Percentiles rank a stretch among this genome's conserved stretches.
Evolutionary conservation across 2,797 vertebrate species (phyloP).

Genomic region (Fringilla coelebs): DNA sequence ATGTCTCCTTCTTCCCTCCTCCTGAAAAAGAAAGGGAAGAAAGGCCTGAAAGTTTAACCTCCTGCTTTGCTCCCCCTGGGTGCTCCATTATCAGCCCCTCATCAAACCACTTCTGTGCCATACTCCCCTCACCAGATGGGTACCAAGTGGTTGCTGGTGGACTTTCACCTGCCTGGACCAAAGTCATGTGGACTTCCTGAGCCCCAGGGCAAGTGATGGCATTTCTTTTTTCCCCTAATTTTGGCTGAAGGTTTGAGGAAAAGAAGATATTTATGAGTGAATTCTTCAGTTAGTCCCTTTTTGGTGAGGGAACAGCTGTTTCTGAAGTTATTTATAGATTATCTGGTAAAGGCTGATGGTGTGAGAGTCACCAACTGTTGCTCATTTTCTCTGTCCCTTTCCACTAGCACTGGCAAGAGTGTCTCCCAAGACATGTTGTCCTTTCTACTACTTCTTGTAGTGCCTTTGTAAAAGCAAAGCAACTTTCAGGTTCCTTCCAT

Average conservation of each 20-base stretch:
- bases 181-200: not conserved
- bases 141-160: not conserved
- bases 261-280: not conserved
- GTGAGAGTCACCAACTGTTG: not conserved
- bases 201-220: not conserved
- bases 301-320: not conserved
- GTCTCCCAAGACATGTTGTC: not conserved
- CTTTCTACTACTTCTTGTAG: not conserved
- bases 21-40: not conserved
- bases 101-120: not conserved
- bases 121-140: not conserved
- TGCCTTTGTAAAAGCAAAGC: not conserved
- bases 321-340: not conserved
- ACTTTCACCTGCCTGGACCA: not conserved
- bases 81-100: not conserved
- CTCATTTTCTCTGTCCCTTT: not conserved
- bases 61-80: not conserved
- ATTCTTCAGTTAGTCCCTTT: not conserved
- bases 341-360: not conserved
- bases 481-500: not conserved
- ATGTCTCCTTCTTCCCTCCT: not conserved
- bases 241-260: not conserved
- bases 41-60: not conserved
- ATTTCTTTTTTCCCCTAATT: not conserved
- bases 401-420: not conserved